These are phyloP conservation scores for Loxodonta africana DNA, from an alignment of 2,113 vertebrate species.

Conservation along the genomic window DNA sequence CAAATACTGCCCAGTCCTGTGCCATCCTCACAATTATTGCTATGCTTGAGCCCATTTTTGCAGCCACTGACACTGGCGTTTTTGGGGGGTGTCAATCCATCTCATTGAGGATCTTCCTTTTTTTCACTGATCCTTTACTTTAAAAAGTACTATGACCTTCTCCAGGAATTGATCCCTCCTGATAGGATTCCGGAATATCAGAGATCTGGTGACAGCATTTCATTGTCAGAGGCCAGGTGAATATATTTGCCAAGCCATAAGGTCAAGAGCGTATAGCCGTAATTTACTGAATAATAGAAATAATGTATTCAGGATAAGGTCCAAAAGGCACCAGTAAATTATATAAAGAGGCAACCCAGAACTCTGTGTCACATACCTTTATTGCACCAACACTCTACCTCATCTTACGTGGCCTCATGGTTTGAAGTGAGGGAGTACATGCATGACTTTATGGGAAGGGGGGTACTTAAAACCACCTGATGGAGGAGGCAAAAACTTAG, in stretches of 20 bases:
- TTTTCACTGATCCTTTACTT: no score
- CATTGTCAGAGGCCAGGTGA: neutral
- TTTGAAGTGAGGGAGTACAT: neutral
- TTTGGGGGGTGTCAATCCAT: no score
- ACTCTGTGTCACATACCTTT: neutral
- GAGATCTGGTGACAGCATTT: neutral
- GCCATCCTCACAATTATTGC: no score
- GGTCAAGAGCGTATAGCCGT: neutral
- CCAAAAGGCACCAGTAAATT: conserved; percentile 3
- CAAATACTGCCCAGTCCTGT: no score
- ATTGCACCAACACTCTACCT: neutral
- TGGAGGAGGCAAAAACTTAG: neutral
- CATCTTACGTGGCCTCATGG: neutral
- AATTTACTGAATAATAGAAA: neutral
- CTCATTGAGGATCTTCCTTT: no score
- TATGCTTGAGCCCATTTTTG: no score
- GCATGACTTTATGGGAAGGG: neutral
- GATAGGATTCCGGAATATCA: neutral
- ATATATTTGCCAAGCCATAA: neutral
- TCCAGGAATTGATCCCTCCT: no score
- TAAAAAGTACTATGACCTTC: no score
- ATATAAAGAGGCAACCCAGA: neutral
- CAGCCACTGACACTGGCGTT: no score
- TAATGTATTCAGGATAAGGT: neutral
- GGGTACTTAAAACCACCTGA: neutral